phyloP scores from a whole-genome alignment of 2,113 vertebrate species.

The Oplegnathus fasciatus region DNA sequence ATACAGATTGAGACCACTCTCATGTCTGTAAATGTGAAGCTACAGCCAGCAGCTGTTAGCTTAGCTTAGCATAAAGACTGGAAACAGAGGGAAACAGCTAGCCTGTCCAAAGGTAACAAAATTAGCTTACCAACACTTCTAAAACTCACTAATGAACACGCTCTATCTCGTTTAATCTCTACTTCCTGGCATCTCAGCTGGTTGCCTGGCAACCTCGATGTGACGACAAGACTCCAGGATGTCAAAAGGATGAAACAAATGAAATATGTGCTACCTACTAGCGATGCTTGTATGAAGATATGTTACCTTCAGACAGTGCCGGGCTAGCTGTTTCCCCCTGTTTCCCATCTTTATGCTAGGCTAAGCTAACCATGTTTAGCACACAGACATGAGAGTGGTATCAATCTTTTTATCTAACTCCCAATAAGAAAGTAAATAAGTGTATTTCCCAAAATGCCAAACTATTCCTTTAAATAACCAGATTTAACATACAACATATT shows the following conservation, averaged over 20 bases:
- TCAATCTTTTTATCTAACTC: neutral
- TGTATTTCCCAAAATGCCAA: neutral
- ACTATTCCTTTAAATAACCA: neutral
- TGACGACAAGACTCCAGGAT: neutral
- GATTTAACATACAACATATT: neutral
- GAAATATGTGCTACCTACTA: neutral
- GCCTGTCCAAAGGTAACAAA: too few species aligned
- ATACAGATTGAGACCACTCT: too few species aligned
- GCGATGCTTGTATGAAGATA: too few species aligned
- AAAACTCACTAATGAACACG: too few species aligned
- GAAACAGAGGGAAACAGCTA: too few species aligned
- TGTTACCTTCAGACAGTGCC: neutral
- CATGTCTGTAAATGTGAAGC: too few species aligned
- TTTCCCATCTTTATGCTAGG: neutral
- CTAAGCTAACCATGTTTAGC: too few species aligned
- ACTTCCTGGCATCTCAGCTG: neutral
- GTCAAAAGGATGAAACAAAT: neutral
- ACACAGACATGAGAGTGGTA: too few species aligned
- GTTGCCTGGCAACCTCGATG: neutral
- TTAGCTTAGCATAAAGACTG: too few species aligned
- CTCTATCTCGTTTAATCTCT: too few species aligned
- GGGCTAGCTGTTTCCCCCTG: neutral
- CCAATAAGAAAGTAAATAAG: neutral
- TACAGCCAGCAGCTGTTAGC: too few species aligned
- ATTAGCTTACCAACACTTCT: too few species aligned